Base-by-base conservation (phyloP, 1,140 invertebrate species). In the Pseudomyrmex cubaensis region DNA sequence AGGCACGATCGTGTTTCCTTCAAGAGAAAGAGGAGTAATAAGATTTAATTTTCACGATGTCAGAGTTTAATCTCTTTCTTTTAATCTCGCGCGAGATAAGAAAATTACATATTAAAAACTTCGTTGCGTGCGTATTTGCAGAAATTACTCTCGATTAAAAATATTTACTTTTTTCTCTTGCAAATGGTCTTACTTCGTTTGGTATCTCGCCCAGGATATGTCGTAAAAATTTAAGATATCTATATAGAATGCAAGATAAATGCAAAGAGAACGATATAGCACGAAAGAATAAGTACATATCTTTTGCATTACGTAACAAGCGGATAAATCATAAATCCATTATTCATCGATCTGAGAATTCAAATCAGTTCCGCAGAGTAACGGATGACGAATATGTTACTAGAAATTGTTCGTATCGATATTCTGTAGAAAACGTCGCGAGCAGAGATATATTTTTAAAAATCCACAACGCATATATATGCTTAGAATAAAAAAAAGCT, bases 321-420 rank as follows among this genome's bases (percentile, higher is more conserved):
- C 69, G 70, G 64, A 87, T 86, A 76, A 69, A 83, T 83, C 52
- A 44, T 75, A 67, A 83, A 87, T 83, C 64, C 62, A 75, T 54
- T 50, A 86, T 83, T 48, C 46, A 57, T 75, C 25, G 64, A 83
- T 61, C 57, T 80, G 52, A 10, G 10, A 78, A 86, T 80, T 86
- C 20, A 80, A 86, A 86, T 86, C 50, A 85, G 67, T 63, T 13
- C 10, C 15, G 20, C 22, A 22, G 48, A 59, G 54, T 50, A 64
- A 15, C 62, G 17, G 22, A 56, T 61, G 44, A 83, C 66, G 63
- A 80, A 80, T 80, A 80, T 80, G 54, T 80, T 80, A 72, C 76
- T 70, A 80, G 56, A 80, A 80, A 80, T 80, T 80, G 76, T 72
- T 50, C 56, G 7, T 56, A 80, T 80, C 56, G 54, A 80, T 72